Evolutionary conservation across 2,888 invertebrate genomes (phyloP).

Genomic region (Himalopsyche tibetana): DNA sequence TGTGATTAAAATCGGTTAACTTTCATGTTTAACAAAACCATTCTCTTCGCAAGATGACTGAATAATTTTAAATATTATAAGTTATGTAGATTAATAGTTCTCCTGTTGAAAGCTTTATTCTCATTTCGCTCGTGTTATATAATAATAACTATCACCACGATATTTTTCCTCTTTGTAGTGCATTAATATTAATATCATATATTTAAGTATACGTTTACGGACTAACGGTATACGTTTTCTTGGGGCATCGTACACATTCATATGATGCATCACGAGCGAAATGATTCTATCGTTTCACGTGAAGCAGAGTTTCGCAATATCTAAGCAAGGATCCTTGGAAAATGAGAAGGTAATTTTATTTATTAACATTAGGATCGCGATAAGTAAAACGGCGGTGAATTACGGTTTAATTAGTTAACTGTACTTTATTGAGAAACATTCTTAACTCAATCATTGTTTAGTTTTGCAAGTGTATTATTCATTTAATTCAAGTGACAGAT

Average conservation of each 20-base stretch:
- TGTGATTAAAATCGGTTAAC: too few relatives aligned
- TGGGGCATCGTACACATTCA: background rate
- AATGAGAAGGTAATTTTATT: constrained; percentile 28
- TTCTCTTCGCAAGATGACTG: too few relatives aligned
- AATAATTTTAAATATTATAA: too few relatives aligned
- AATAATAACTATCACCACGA: too few relatives aligned
- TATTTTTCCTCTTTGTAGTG: too few relatives aligned
- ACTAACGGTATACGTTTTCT: background rate
- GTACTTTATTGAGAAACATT: background rate
- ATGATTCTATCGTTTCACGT: constrained; percentile 7
- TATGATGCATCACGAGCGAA: constrained; percentile 14
- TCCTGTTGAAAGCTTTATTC: too few relatives aligned
- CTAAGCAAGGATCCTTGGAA: constrained; percentile 51
- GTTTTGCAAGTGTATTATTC: constrained; percentile 7
- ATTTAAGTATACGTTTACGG: background rate
- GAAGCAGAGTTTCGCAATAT: constrained; percentile 44
- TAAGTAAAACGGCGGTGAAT: background rate
- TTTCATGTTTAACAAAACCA: too few relatives aligned
- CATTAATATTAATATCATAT: too few relatives aligned
- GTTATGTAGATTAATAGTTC: too few relatives aligned
- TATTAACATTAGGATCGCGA: constrained; percentile 35
- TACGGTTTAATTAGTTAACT: background rate
- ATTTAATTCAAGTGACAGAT: background rate
- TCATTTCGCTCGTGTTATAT: too few relatives aligned
- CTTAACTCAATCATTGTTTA: background rate